A percentile compares a stretch with the other conserved stretches of the same genome.
Conservation (phyloP, 1,140 invertebrate genomes). For the Hesperophylax magnus region DNA sequence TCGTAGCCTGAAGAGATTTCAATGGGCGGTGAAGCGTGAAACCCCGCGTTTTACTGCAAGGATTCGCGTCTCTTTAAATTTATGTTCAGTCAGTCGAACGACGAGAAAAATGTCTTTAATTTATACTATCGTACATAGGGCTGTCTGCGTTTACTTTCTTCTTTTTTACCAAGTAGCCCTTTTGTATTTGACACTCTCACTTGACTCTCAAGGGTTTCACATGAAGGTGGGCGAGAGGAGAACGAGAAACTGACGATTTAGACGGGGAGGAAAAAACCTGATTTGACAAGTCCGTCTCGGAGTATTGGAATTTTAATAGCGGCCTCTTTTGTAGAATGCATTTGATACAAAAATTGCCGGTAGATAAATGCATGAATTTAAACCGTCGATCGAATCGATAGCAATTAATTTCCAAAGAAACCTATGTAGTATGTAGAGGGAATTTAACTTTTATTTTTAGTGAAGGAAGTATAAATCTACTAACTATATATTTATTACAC, state of each 20-base stretch:
- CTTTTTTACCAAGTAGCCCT: conserved; percentile 10
- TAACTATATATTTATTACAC: no score
- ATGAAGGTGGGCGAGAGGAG: conserved; percentile 14
- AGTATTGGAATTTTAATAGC: conserved; percentile 56
- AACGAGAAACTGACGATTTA: neutral
- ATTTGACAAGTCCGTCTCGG: conserved; percentile 50
- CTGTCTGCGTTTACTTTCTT: conserved; percentile 10
- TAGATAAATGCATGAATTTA: neutral
- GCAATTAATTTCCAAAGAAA: no score
- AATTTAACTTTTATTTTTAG: no score
- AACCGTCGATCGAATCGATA: no score
- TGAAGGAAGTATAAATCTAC: no score
- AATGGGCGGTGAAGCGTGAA: conserved; percentile 49
- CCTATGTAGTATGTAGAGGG: no score
- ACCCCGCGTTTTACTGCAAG: conserved; percentile 13
- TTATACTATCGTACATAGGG: neutral
- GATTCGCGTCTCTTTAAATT: neutral
- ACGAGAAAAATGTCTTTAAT: no score
- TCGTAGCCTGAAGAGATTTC: conserved; percentile 4
- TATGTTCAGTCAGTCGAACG: no score
- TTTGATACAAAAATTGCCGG: neutral
- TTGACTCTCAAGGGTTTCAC: neutral
- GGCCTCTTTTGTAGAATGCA: conserved; percentile 7
- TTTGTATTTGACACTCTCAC: conserved; percentile 11
- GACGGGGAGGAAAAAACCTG: conserved; percentile 54